Evolutionary conservation across 2,797 vertebrate genomes (phyloP), one percentile per base, ranked within the genome.

Genomic region (Galaxias olidus): DNA sequence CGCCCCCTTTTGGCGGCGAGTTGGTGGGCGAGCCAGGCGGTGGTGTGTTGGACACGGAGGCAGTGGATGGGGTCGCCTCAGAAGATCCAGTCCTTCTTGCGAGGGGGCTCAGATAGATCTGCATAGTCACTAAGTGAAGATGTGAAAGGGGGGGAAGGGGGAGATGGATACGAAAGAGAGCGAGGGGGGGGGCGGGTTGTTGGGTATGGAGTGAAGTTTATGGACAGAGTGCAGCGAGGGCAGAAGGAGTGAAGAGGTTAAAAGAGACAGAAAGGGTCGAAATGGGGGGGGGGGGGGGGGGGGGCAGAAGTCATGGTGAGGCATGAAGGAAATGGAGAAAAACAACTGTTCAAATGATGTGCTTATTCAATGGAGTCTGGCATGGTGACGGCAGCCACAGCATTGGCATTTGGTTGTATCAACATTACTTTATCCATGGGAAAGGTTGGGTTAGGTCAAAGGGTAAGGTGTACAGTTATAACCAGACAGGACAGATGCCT

Each of bases 61-160:
- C 47, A 0, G 65, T 47, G 0, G 77, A 77, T 68, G 65, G 72
- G 68, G 59, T 47, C 2, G 45, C 51, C 67, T 82, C 87, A 90
- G 81, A 89, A 88, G 84, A 90, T 69, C 91, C 91, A 92, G 89
- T 91, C 86, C 84, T 92, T 90, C 82, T 91, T 85, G 90, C 1
- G 76, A 76, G 84, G 78, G 87, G 92, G 90, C 87, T 93, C 92
- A 93, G 90, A 90, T 89, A 92, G 77, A 92, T 92, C 94, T 93
- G 93, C 80, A 92, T 91, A 84, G 87, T 92, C 90, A 94, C 92
- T 93, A 93, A 89, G 89, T 87, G 90, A 90, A 91, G 90, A 80
- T 87, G 83, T 86, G 86, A 74, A 67, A 75, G 89, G 85, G 82
- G 80, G 80, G 78, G n/a, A n/a, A 79, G 77, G 81, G 67, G 52